These are phyloP conservation scores for Antigone vipio DNA, from an alignment of 2,113 vertebrate genomes.

Conservation along the genomic window DNA sequence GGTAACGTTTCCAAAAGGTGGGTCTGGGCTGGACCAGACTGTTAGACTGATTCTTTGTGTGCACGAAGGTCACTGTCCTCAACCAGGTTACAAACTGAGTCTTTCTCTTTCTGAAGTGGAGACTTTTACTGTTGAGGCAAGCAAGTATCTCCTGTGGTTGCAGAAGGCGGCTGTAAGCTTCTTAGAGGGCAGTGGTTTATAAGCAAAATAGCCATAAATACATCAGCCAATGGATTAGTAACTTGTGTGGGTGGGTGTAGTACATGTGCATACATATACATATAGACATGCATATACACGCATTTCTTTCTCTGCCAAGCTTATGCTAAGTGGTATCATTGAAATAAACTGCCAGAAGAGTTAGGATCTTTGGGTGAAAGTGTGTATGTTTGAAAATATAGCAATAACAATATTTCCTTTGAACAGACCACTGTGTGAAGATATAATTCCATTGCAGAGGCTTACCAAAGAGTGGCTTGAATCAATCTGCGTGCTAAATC, in stretches of 20 bases:
- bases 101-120: background rate
- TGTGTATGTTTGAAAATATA: constrained; percentile 6
- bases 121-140: background rate
- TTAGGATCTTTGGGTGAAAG: constrained; percentile 64
- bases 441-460: background rate
- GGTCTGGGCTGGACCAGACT: background rate
- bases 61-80: background rate
- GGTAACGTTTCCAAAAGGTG: rapidly evolving
- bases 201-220: constrained; percentile 56
- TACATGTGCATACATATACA: constrained; percentile 45
- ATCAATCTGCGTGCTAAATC: background rate
- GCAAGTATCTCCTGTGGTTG: background rate
- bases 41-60: background rate
- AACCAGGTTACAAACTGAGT: background rate
- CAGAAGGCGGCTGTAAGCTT: background rate
- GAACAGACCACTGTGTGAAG: background rate
- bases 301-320: constrained; percentile 26
- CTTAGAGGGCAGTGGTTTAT: constrained; percentile 44
- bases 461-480: background rate
- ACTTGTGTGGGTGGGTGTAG: constrained; percentile 26
- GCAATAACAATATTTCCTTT: constrained; percentile 12
- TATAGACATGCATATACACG: constrained; percentile 27
- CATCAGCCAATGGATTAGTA: constrained; percentile 50
- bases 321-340: constrained; percentile 36
- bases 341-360: constrained; percentile 45